Conservation (phyloP, 2,888 invertebrate species). For the Caenorhabditis auriculariae region DNA sequence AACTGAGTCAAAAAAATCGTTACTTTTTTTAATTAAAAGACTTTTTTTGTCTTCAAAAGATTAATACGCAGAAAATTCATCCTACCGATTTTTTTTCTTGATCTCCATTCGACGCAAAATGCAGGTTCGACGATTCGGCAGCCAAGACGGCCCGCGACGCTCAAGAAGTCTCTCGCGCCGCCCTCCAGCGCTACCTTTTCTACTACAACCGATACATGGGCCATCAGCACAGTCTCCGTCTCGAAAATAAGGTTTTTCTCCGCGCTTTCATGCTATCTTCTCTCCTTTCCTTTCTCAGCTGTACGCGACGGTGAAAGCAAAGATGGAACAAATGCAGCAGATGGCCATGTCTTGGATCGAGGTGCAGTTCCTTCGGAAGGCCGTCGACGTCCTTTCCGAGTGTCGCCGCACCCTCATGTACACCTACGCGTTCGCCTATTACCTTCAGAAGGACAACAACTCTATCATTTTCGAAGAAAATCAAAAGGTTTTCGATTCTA, state of each 20-base stretch:
- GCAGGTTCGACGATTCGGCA: slow-evolving; percentile 83
- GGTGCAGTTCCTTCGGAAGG: slow-evolving; percentile 93
- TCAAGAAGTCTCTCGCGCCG: slow-evolving; percentile 83
- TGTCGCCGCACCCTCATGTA: slow-evolving; percentile 92
- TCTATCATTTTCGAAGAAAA: slow-evolving; percentile 88
- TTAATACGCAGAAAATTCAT: background rate
- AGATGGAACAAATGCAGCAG: slow-evolving; percentile 99
- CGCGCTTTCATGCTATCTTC: slow-evolving; percentile 12
- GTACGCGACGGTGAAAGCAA: slow-evolving; percentile 90
- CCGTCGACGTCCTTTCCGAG: slow-evolving; percentile 70
- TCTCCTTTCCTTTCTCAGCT: slow-evolving; percentile 76
- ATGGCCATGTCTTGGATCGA: slow-evolving; percentile 99
- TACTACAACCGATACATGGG: slow-evolving; percentile 99
- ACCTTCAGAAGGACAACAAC: slow-evolving; percentile 95
- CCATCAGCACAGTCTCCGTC: slow-evolving; percentile 96
- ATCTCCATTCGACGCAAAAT: background rate
- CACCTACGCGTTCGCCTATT: slow-evolving; percentile 98
- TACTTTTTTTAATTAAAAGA: too few relatives aligned
- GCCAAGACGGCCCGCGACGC: slow-evolving; percentile 93
- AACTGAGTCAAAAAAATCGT: background rate
- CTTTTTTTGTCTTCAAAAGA: background rate
- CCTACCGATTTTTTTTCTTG: background rate
- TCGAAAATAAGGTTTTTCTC: slow-evolving; percentile 74
- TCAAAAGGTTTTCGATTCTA: slow-evolving; percentile 32
- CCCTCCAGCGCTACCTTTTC: slow-evolving; percentile 92